A percentile compares a stretch with the other conserved stretches of the same genome.
Evolutionary conservation across 2,888 invertebrate genomes (phyloP).

Genomic region (Archaeoteleia sp.): DNA sequence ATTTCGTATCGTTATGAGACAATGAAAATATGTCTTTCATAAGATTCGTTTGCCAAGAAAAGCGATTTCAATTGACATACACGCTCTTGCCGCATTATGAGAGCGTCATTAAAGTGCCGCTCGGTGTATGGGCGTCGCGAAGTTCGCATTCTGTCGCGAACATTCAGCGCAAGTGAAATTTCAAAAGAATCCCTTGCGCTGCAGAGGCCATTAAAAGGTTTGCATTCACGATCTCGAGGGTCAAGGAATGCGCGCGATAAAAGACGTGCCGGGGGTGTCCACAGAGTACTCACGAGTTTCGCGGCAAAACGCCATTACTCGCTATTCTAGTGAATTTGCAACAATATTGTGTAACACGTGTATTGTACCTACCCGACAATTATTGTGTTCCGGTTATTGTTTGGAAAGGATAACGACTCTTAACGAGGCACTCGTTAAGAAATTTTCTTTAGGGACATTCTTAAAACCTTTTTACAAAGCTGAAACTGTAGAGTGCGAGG

Average conservation of each 20-base stretch:
- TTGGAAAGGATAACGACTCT: background rate
- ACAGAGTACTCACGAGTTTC: constrained; percentile 53
- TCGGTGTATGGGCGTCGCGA: constrained; percentile 46
- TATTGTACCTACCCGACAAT: constrained; percentile 18
- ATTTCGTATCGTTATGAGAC: too few species aligned
- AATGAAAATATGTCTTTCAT: constrained; percentile 23
- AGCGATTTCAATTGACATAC: constrained; percentile 48
- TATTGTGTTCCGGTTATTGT: constrained; percentile 4
- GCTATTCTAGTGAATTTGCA: constrained; percentile 28
- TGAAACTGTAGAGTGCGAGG: too few species aligned
- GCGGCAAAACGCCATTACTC: constrained; percentile 41
- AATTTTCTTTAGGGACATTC: too few species aligned
- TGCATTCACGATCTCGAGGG: constrained; percentile 61
- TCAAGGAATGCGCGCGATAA: constrained; percentile 62
- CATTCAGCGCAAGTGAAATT: constrained; percentile 51
- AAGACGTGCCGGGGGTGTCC: constrained; percentile 62
- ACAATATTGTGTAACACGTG: constrained; percentile 24
- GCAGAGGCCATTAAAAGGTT: constrained; percentile 65
- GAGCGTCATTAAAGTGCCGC: constrained; percentile 50
- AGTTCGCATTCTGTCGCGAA: constrained; percentile 51
- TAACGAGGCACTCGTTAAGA: background rate
- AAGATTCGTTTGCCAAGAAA: constrained; percentile 43
- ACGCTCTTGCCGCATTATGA: constrained; percentile 45
- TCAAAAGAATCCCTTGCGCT: constrained; percentile 58
- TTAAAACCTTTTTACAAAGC: too few species aligned